These are phyloP conservation scores for Eristalis intricaria DNA, from an alignment of 2,888 invertebrate species.

Conservation along the genomic window DNA sequence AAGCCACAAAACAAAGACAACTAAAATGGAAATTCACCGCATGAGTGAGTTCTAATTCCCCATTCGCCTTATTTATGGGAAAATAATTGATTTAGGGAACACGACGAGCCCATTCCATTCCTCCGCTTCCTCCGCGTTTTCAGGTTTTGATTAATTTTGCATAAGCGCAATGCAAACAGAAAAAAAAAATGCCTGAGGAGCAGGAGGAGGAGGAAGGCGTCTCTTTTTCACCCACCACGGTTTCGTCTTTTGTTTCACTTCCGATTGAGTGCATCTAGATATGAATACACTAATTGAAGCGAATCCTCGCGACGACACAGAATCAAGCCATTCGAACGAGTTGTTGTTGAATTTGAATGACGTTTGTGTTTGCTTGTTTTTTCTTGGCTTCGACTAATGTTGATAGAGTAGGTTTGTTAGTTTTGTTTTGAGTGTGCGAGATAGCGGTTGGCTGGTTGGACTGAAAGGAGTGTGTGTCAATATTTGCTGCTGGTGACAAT, in stretches of 20 bases:
- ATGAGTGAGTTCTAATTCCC: conserved; percentile 42
- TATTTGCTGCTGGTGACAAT: not conserved
- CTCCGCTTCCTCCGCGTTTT: not conserved
- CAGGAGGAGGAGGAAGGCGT: not conserved
- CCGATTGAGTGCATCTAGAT: conserved; percentile 45
- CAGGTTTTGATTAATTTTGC: conserved; percentile 42
- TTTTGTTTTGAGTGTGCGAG: not conserved
- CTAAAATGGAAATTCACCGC: conserved; percentile 60
- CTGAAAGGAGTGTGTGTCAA: not conserved
- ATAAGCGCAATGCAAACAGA: not conserved
- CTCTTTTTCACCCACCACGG: not conserved
- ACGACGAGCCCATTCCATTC: not conserved
- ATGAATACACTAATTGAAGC: conserved; percentile 51
- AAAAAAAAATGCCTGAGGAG: not conserved
- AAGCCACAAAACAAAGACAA: conserved; percentile 34
- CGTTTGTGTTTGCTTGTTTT: not conserved
- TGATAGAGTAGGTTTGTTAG: not conserved
- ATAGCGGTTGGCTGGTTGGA: not conserved
- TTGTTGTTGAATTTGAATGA: not conserved
- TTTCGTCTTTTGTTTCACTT: conserved; percentile 34
- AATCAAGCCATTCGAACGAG: not conserved
- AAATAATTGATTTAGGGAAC: conserved; percentile 50
- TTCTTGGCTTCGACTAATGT: not conserved
- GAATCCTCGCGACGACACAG: conserved; percentile 6
- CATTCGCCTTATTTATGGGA: conserved; percentile 48